A percentile compares a stretch with the other conserved stretches of the same genome.
phyloP scores from a whole-genome alignment of 2,113 vertebrate species.

The Bettongia penicillata region DNA sequence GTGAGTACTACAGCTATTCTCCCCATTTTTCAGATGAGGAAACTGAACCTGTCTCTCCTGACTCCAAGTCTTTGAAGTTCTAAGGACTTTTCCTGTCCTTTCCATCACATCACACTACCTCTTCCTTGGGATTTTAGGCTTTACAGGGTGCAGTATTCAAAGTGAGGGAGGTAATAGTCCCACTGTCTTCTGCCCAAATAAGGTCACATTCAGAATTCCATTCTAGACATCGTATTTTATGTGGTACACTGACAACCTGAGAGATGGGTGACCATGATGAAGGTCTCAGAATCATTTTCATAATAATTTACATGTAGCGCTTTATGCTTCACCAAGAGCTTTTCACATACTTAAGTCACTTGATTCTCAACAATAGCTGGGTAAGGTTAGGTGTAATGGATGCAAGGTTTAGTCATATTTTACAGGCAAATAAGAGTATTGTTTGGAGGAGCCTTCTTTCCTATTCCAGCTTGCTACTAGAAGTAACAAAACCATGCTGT shows the following conservation, averaged over 20 bases:
- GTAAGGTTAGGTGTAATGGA: not conserved
- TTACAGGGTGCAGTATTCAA: not conserved
- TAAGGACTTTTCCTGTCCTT: not conserved
- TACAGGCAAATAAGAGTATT: no score
- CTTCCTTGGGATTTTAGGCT: not conserved
- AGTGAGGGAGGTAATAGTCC: not conserved
- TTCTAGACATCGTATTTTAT: not conserved
- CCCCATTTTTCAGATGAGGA: not conserved
- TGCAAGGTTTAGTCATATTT: not conserved
- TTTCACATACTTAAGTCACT: not conserved
- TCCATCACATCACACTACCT: not conserved
- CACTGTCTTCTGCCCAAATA: no score
- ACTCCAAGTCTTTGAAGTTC: not conserved
- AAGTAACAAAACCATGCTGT: no score
- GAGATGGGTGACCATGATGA: not conserved
- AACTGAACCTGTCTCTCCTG: not conserved
- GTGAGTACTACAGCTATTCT: not conserved
- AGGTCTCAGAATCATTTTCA: not conserved
- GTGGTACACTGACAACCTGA: not conserved
- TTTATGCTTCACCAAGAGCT: not conserved
- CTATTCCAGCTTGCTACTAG: no score
- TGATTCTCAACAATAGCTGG: not conserved
- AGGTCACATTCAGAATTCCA: not conserved
- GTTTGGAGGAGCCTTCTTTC: no score
- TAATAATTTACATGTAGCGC: not conserved